Conservation (phyloP, 2,888 invertebrate species). For the Leptura quadrifasciata region DNA sequence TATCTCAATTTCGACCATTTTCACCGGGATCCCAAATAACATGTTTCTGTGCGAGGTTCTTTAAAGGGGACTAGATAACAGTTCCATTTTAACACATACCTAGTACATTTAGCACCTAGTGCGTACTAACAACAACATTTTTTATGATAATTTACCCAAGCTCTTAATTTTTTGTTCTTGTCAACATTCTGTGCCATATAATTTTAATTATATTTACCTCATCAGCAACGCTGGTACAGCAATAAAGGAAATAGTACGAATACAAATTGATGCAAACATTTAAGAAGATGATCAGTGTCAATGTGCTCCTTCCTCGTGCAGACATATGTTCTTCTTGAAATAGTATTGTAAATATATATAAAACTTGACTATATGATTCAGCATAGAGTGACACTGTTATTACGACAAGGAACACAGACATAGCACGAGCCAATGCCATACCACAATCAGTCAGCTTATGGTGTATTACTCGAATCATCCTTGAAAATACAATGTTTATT, state of each 20-base stretch:
- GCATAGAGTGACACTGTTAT: neutral
- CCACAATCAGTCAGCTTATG: neutral
- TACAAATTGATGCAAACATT: neutral
- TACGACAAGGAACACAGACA: neutral
- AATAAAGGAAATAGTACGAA: neutral
- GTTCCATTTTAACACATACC: too few relatives aligned
- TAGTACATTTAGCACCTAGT: too few relatives aligned
- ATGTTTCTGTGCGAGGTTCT: too few relatives aligned
- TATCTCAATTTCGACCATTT: too few relatives aligned
- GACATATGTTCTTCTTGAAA: neutral
- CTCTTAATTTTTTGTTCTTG: too few relatives aligned
- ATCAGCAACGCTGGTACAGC: slow-evolving; percentile 1
- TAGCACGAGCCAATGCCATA: slow-evolving; percentile 4
- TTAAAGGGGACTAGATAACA: too few relatives aligned
- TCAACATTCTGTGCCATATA: too few relatives aligned
- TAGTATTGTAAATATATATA: slow-evolving; percentile 24
- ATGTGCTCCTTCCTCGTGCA: neutral
- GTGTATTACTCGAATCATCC: slow-evolving; percentile 17
- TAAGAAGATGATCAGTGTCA: neutral
- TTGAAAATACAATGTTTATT: slow-evolving; percentile 4
- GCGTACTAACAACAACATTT: too few relatives aligned
- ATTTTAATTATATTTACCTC: slow-evolving; percentile 15
- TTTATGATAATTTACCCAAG: too few relatives aligned
- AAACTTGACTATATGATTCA: neutral
- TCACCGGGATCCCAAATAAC: too few relatives aligned